A percentile compares a stretch with the other conserved stretches of the same genome.
Conservation (phyloP, 2,888 invertebrate species). For the Acronicta psi region DNA sequence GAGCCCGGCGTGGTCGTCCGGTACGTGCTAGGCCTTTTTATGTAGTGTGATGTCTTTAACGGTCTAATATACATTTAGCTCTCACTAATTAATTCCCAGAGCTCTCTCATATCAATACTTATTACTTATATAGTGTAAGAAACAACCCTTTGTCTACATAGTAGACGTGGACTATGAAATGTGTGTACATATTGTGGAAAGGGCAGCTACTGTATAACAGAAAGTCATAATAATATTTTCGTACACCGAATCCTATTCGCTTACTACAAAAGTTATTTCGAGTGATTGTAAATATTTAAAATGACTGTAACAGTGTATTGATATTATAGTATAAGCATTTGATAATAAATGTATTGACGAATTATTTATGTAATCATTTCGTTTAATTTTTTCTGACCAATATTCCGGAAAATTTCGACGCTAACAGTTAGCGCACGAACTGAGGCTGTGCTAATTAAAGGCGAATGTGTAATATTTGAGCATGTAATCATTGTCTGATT, state of each 20-base stretch:
- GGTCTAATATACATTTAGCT: constrained; percentile 34
- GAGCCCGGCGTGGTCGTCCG: constrained; percentile 31
- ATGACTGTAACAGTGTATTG: constrained; percentile 60
- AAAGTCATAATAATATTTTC: constrained; percentile 56
- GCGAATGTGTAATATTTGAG: constrained; percentile 40
- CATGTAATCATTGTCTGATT: constrained; percentile 39
- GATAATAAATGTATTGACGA: constrained; percentile 63
- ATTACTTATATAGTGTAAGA: constrained; percentile 44
- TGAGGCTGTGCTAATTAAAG: constrained; percentile 43
- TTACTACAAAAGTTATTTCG: constrained; percentile 50
- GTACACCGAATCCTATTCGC: constrained; percentile 42
- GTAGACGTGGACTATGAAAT: constrained; percentile 42
- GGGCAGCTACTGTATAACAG: constrained; percentile 46
- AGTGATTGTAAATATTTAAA: constrained; percentile 58
- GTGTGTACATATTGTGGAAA: constrained; percentile 36
- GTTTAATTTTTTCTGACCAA: constrained; percentile 44
- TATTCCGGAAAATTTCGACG: constrained; percentile 18
- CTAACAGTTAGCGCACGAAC: constrained; percentile 32
- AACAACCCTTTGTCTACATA: constrained; percentile 47
- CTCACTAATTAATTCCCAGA: constrained; percentile 51
- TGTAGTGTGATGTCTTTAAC: constrained; percentile 36
- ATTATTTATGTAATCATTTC: constrained; percentile 45
- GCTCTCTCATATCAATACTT: constrained; percentile 60
- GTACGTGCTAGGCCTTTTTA: constrained; percentile 24
- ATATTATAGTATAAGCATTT: constrained; percentile 57